Evolutionary conservation across 1,140 invertebrate species (phyloP), one percentile per base, ranked within the genome.

Genomic region (Drosophila funebris): DNA sequence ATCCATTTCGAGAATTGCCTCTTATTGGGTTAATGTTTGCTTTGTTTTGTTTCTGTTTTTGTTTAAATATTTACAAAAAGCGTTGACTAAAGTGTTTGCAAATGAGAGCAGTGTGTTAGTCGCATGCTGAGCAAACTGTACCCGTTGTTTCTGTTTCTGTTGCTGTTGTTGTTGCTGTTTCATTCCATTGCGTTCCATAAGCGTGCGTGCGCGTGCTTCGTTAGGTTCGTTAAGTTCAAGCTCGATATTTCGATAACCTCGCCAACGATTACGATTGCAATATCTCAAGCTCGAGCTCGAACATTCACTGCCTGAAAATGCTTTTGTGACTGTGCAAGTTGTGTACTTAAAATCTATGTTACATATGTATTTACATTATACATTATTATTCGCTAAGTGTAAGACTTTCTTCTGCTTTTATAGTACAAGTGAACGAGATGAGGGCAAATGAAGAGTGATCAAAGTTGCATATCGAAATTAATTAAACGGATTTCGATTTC

Each of bases 181-280:
- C 73, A 87, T 87, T 85, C 78, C 81, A 69, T 54, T 72, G 39
- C 39, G 76, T 72, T 78, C 58, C 77, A 60, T 60, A 76, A 48
- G 76, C 71, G 76, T 80, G 77, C 61, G 72, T 61, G 63, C 54
- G 39, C 62, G 76, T 78, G 57, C 73, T 33, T 76, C 24, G 36
- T 43, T 36, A 54, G 18, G 58, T 41, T 53, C n/a, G n/a, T n/a
- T n/a, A n/a, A n/a, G n/a, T n/a, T 64, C 11, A 43, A 56, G 37
- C 37, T 36, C 57, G 33, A 2, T n/a, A n/a, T 22, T 11, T 50
- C 39, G 50, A 56, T 71, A 50, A 13, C 24, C 24, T 33, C 18
- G 37, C 24, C 31, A 67, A 13, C 41, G 63, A 41, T 39, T 31
- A 11, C 44, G 53, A 18, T 46, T 20, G n/a, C n/a, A n/a, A n/a